phyloP scores from a whole-genome alignment of 2,113 vertebrate genomes.

The Lepus americanus region DNA sequence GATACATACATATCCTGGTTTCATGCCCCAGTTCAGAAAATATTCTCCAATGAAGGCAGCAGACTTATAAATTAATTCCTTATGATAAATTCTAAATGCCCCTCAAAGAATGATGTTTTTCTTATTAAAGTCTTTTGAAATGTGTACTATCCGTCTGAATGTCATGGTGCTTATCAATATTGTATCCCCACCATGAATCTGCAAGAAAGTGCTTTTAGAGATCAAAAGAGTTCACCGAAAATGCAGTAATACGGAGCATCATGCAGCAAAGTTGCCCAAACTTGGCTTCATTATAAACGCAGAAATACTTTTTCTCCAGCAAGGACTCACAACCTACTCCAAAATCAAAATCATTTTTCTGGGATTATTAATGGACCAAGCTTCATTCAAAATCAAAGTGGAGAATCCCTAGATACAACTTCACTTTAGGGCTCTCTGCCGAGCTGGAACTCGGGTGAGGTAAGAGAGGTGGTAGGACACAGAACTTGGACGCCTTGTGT shows the following conservation, averaged over 20 bases:
- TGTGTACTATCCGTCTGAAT: slow-evolving; percentile 67
- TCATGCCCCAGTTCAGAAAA: slow-evolving; percentile 30
- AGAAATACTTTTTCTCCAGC: slow-evolving; percentile 7
- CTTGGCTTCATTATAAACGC: neutral
- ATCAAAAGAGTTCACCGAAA: slow-evolving; percentile 63
- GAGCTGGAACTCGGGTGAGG: neutral
- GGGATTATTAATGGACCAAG: neutral
- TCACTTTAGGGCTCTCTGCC: neutral
- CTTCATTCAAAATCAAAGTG: slow-evolving; percentile 14
- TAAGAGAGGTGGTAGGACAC: neutral
- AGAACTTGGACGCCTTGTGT: too few species aligned
- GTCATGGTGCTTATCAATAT: slow-evolving; percentile 72
- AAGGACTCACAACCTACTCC: neutral
- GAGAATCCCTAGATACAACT: neutral
- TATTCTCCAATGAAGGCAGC: slow-evolving; percentile 15
- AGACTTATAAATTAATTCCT: slow-evolving; percentile 79
- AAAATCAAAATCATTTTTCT: neutral
- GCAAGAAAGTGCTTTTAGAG: slow-evolving; percentile 54
- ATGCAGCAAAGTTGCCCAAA: neutral
- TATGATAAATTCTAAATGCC: slow-evolving; percentile 75
- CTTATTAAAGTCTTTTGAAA: slow-evolving; percentile 75
- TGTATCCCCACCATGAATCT: slow-evolving; percentile 74
- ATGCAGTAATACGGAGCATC: neutral
- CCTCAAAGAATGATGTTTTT: slow-evolving; percentile 75
- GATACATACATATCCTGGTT: neutral